These are phyloP conservation scores for Oligia strigilis DNA, from an alignment of 2,888 invertebrate species.

Conservation along the genomic window DNA sequence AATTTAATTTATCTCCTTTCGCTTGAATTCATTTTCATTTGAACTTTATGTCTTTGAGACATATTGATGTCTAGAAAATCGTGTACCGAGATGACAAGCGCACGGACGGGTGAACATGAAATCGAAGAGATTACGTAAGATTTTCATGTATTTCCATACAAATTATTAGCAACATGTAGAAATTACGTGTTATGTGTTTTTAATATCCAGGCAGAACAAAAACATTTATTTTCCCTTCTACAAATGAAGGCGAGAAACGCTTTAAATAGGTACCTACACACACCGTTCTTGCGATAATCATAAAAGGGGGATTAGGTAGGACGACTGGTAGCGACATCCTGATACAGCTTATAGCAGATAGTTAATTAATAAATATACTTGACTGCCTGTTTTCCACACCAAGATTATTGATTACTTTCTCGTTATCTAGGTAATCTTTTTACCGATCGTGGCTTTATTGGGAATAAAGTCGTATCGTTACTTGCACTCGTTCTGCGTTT, in stretches of 20 bases:
- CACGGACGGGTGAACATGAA: background rate
- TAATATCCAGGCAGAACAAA: background rate
- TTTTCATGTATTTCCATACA: constrained; percentile 9
- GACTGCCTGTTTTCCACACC: background rate
- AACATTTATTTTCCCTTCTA: too few relatives aligned
- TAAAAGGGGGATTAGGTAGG: background rate
- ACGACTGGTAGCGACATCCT: background rate
- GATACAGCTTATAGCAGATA: background rate
- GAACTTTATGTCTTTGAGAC: background rate
- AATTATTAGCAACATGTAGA: background rate
- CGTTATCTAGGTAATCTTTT: background rate
- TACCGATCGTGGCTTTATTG: background rate
- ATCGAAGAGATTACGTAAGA: background rate
- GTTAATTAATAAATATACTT: background rate
- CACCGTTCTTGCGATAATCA: too few relatives aligned
- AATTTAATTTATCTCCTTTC: background rate
- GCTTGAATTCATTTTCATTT: background rate
- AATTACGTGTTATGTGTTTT: background rate
- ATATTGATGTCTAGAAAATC: background rate
- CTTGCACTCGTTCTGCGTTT: background rate
- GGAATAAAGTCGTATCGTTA: background rate
- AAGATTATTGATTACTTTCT: constrained; percentile 2
- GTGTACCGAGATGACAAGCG: background rate
- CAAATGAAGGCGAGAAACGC: background rate
- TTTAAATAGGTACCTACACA: background rate